Conservation (phyloP, 2,888 invertebrate genomes). For the Sthenelais limicola region DNA sequence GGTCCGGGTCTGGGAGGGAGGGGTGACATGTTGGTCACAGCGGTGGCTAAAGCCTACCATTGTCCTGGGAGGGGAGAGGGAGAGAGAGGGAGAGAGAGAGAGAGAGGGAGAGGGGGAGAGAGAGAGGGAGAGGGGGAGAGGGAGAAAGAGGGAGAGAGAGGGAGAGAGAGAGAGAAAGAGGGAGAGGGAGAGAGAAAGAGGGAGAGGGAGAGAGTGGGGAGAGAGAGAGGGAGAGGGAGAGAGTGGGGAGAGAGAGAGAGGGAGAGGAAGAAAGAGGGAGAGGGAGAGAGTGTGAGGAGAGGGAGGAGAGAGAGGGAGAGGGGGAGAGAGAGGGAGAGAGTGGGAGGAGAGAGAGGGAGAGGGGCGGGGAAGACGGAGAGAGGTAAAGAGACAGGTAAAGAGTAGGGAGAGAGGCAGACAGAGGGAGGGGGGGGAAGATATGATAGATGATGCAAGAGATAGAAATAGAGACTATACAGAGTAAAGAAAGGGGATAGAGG, state of each 20-base stretch:
- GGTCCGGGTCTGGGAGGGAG: too few relatives aligned
- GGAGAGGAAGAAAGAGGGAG: not conserved
- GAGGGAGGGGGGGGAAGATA: too few relatives aligned
- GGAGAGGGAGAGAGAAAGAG: slow-evolving; percentile 9
- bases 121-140: not conserved
- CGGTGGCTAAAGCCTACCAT: too few relatives aligned
- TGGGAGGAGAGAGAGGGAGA: not conserved
- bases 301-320: not conserved
- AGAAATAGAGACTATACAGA: too few relatives aligned
- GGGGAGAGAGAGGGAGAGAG: not conserved
- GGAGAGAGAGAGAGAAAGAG: not conserved
- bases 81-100: slow-evolving; percentile 3
- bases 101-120: not conserved
- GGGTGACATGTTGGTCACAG: too few relatives aligned
- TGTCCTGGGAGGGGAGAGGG: not conserved
- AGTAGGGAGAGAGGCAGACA: too few relatives aligned
- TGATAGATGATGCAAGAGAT: too few relatives aligned
- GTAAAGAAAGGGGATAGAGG: too few relatives aligned
- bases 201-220: not conserved
- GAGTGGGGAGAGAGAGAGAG: not conserved
- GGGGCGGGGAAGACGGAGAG: not conserved
- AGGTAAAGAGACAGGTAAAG: not conserved
- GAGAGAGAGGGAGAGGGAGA: not conserved
- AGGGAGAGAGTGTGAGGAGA: not conserved
- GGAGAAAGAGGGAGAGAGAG: not conserved